Percentiles rank a stretch among this genome's conserved stretches.
These are phyloP conservation scores for Halictus rubicundus DNA, from an alignment of 1,140 invertebrate species.

Conservation along the genomic window DNA sequence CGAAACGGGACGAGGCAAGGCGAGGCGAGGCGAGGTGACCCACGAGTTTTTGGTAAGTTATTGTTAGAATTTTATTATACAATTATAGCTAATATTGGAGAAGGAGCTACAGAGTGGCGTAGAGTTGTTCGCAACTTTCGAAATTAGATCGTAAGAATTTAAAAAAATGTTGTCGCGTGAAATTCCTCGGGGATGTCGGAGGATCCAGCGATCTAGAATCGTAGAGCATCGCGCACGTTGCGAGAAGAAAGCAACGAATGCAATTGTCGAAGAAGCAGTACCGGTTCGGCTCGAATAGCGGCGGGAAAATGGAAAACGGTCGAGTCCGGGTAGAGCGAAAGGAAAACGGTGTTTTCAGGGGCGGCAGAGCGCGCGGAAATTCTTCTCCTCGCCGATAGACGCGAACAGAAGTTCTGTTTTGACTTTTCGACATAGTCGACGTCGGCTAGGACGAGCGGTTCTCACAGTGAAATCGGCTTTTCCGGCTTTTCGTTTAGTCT, in stretches of 20 bases:
- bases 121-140: no score
- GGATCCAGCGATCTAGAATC: no score
- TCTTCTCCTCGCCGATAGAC: neutral
- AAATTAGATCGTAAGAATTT: no score
- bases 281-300: neutral
- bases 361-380: neutral
- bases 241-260: neutral
- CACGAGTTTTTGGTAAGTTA: no score
- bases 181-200: no score
- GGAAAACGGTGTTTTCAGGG: conserved; percentile 9
- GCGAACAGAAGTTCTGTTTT: conserved; percentile 8
- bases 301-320: neutral
- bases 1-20: no score
- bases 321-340: neutral
- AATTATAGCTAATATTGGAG: no score
- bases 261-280: neutral
- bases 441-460: neutral
- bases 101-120: no score
- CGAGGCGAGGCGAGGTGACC: no score
- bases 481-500: conserved; percentile 19
- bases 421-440: neutral
- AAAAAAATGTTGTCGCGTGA: no score
- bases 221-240: neutral
- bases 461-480: conserved; percentile 12
- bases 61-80: no score